These are phyloP conservation scores for Babyrousa celebensis DNA, from an alignment of 2,797 vertebrate species.

Conservation along the genomic window DNA sequence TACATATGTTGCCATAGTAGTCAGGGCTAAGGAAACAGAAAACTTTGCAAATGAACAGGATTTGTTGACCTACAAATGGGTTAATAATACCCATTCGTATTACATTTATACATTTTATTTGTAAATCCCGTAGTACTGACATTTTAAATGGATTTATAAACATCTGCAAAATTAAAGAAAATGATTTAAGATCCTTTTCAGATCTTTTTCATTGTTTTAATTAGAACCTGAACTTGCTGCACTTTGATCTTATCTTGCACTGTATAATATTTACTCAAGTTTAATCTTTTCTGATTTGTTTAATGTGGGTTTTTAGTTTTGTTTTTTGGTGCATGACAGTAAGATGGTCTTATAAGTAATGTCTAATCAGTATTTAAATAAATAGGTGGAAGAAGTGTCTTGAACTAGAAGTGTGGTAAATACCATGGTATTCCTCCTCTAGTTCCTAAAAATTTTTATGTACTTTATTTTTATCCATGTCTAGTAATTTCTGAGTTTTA, in stretches of 20 bases:
- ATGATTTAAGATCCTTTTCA: not conserved
- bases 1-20: not conserved
- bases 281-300: conserved; percentile 50
- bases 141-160: conserved; percentile 6
- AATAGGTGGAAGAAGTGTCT: not conserved
- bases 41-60: not conserved
- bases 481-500: conserved; percentile 31
- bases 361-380: conserved; percentile 20
- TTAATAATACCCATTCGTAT: too few species aligned
- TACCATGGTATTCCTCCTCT: not conserved
- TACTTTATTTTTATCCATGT: conserved; percentile 61
- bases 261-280: not conserved
- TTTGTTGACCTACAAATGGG: not conserved
- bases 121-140: not conserved
- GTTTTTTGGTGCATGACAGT: not conserved
- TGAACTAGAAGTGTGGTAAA: conserved; percentile 1
- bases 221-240: conserved; percentile 26
- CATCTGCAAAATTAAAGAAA: conserved; percentile 31
- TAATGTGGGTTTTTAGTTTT: not conserved
- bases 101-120: not conserved
- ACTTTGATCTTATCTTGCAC: not conserved
- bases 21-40: not conserved
- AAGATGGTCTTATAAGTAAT: not conserved
- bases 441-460: not conserved
- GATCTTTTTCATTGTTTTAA: conserved; percentile 17